Conservation (phyloP, 2,113 vertebrate species). For the Myrmecobius fasciatus region DNA sequence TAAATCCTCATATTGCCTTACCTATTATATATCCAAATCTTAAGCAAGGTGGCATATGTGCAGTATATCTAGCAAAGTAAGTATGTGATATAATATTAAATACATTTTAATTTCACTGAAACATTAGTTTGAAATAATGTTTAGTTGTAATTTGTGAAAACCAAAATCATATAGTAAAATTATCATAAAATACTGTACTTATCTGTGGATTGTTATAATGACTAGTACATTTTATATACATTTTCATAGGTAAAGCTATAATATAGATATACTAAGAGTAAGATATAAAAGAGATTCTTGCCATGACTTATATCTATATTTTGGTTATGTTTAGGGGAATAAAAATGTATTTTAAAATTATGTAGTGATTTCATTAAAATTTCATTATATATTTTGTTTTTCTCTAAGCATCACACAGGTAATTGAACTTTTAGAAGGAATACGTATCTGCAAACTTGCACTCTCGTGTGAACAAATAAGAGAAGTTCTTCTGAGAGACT, state of each 20-base stretch:
- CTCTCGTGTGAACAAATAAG: slow-evolving; percentile 90
- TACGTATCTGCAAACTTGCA: slow-evolving; percentile 84
- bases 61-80: slow-evolving; percentile 93
- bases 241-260: slow-evolving; percentile 4
- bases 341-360: slow-evolving; percentile 32
- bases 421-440: slow-evolving; percentile 89
- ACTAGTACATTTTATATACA: slow-evolving; percentile 46
- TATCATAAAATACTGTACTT: background rate
- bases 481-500: slow-evolving; percentile 89
- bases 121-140: background rate
- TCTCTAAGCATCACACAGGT: slow-evolving; percentile 93
- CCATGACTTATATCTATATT: slow-evolving; percentile 51
- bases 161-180: slow-evolving; percentile 34
- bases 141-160: slow-evolving; percentile 44
- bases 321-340: slow-evolving; percentile 30
- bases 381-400: slow-evolving; percentile 66
- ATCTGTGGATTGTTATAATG: slow-evolving; percentile 30
- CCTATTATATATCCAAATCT: slow-evolving; percentile 85
- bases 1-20: slow-evolving; percentile 89
- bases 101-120: background rate
- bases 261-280: slow-evolving; percentile 42
- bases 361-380: slow-evolving; percentile 30
- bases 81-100: slow-evolving; percentile 75
- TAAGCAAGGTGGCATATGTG: slow-evolving; percentile 90
- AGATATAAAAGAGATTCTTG: slow-evolving; percentile 38